A percentile compares a stretch with the other conserved stretches of the same genome.
Evolutionary conservation across 1,140 invertebrate species (phyloP).

Genomic region (Amphibalanus amphitrite): DNA sequence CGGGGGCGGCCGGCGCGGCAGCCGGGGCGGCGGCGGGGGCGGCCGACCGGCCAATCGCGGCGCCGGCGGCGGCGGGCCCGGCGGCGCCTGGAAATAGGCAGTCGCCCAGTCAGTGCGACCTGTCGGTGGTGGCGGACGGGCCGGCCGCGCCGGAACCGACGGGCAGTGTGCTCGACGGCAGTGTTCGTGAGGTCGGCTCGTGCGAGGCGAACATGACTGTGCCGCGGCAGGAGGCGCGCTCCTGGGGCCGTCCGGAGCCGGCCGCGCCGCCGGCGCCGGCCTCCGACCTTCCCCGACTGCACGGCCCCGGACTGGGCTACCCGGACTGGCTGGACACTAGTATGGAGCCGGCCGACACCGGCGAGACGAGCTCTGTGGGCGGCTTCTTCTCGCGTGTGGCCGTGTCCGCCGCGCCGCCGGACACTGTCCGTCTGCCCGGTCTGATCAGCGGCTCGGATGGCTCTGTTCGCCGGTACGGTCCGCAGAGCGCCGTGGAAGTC

Average conservation of each 20-base stretch:
- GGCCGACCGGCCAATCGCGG: neutral
- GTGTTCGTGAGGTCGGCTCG: neutral
- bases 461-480: neutral
- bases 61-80: too few relatives aligned
- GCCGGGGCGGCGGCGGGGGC: too few relatives aligned
- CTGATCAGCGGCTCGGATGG: neutral
- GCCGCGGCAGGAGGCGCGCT: neutral
- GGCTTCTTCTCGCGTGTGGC: neutral
- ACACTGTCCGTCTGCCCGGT: too few relatives aligned
- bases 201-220: neutral
- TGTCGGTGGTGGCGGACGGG: neutral
- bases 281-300: too few relatives aligned
- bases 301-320: neutral
- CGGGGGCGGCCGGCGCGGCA: too few relatives aligned
- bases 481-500: neutral
- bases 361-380: neutral
- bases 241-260: too few relatives aligned
- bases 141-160: too few relatives aligned
- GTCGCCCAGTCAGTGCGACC: neutral
- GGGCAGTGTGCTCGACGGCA: neutral
- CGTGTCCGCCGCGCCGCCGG: too few relatives aligned
- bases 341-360: neutral
- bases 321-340: neutral
- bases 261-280: too few relatives aligned
- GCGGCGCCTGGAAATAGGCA: neutral